Base-by-base conservation (phyloP, 64 coral and sea anemone genomes). In the Stichodactyla mertensii region DNA sequence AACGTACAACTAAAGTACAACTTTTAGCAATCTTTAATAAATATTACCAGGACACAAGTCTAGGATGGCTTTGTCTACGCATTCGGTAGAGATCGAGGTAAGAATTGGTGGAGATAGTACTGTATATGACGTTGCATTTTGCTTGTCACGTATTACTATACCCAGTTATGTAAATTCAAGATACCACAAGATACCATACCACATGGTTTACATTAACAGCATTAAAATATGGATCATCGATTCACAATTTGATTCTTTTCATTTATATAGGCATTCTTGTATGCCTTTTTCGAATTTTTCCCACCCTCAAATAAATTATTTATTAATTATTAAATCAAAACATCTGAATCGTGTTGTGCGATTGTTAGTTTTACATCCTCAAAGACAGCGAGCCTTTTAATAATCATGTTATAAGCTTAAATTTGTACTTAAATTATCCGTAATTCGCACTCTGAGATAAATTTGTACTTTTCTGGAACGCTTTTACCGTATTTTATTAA, bases 41-140 rank as follows among this genome's bases (percentile, higher is more conserved):
- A 70, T 20, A 23, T 23, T 70, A 6, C 22, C 18, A 70, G 71
- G 80, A 77, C 90, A 92, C 90, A 92, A 51, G 91, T 92, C 91
- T 92, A 91, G 78, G 26, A 97, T 97, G 94, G 94, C 94, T 84
- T 93, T 97, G 88, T 97, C 94, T 60, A 93, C 58, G 5, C 94
- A 97, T 78, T 64, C 90, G 22, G 56, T 90, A 16, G 94, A 97
- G 55, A 97, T 97, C 13, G 94, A 97, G 94, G 94, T 97, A 86
- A 82, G 70, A 59, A 6, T 26, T 74, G 27, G 10, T 28, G 8
- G 8, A 58, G 22, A 66, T 74, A n/a, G 9, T 10, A 2, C 22
- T 11, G 69, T 74, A 74, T 74, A 10, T 11, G 69, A 19, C 10
- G n/a, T 22, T 22, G 19, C 14, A 58, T 15, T 58, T 58, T 67